Conservation (phyloP, 2,113 vertebrate species). For the Neodon shergylaensis region DNA sequence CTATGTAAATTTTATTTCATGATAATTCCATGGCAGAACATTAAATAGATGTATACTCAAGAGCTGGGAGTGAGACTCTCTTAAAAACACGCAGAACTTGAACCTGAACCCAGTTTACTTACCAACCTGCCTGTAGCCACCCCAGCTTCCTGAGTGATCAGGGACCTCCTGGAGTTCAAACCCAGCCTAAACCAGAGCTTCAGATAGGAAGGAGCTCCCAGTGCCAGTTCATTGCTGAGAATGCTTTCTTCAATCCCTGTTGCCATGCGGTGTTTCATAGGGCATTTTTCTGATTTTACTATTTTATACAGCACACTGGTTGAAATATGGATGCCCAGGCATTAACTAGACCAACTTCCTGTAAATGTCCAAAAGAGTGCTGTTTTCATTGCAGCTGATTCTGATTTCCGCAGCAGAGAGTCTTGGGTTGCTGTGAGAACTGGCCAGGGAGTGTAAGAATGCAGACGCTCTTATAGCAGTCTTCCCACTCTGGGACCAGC, state of each 20-base stretch:
- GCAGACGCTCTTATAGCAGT: neutral
- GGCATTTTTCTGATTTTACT: neutral
- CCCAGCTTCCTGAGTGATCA: neutral
- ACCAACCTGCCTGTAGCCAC: neutral
- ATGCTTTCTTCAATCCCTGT: neutral
- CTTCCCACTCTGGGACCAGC: neutral
- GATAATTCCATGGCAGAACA: neutral
- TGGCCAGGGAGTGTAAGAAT: neutral
- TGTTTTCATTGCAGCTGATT: conserved; percentile 4
- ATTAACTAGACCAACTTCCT: neutral
- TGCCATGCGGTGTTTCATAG: neutral
- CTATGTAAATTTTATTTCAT: neutral
- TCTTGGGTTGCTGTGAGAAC: conserved; percentile 7
- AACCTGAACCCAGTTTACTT: neutral
- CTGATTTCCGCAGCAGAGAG: neutral
- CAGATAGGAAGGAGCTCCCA: neutral
- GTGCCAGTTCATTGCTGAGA: neutral
- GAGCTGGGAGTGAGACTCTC: neutral
- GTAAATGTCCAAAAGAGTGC: neutral
- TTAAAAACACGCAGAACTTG: neutral
- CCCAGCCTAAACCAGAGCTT: neutral
- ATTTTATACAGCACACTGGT: neutral
- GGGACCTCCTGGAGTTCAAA: neutral
- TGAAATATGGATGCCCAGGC: neutral
- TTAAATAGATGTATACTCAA: neutral